phyloP scores from a whole-genome alignment of 2,113 vertebrate species.

The Microcebus murinus region DNA sequence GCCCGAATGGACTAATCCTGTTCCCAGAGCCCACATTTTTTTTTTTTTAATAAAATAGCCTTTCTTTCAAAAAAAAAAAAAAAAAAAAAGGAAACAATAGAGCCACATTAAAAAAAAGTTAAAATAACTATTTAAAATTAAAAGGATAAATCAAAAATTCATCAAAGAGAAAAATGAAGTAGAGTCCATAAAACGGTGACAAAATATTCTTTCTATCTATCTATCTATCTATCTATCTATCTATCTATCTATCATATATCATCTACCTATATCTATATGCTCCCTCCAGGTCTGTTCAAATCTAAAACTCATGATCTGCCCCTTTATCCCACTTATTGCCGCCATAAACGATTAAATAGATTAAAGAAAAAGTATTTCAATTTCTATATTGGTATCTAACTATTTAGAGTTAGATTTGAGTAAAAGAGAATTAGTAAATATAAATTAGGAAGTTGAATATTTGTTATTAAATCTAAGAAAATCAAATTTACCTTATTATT shows the following conservation, averaged over 20 bases:
- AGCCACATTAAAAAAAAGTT: neutral
- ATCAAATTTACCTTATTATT: constrained; percentile 19
- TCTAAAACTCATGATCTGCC: neutral
- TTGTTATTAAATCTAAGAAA: constrained; percentile 5
- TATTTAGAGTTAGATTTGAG: neutral
- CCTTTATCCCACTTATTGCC: neutral
- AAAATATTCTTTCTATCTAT: neutral
- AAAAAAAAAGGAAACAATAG: neutral
- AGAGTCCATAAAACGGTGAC: neutral
- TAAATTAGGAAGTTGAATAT: neutral
- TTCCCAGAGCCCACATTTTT: no score
- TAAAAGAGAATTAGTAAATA: neutral
- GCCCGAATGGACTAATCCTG: no score
- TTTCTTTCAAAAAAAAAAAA: no score
- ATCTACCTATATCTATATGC: neutral
- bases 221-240: neutral
- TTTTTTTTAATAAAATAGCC: no score
- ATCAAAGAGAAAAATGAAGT: neutral
- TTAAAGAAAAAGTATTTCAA: neutral
- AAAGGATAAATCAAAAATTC: neutral
- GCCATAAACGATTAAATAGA: neutral
- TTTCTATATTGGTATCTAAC: neutral
- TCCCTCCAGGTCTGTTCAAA: neutral
- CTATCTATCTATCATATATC: rapidly evolving
- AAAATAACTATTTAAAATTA: neutral